Conservation (phyloP, 2,113 vertebrate genomes). For the Piliocolobus tephrosceles region DNA sequence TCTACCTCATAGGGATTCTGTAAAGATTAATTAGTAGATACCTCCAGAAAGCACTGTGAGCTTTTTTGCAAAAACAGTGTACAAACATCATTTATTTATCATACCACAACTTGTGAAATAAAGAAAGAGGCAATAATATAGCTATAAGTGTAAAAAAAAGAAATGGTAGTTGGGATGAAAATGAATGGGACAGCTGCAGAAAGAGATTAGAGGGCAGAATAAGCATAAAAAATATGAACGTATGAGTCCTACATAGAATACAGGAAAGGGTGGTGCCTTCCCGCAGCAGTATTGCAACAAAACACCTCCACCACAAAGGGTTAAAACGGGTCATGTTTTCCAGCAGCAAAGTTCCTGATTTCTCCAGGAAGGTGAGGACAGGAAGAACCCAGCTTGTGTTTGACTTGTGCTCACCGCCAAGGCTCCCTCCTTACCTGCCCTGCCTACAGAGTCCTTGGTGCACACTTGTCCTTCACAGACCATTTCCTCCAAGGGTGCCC, state of each 20-base stretch:
- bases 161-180: neutral
- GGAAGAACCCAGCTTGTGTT: neutral
- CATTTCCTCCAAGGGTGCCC: neutral
- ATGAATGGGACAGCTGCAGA: neutral
- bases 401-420: neutral
- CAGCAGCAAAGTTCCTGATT: neutral
- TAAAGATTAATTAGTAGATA: constrained; percentile 71
- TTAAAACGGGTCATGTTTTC: neutral
- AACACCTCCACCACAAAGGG: neutral
- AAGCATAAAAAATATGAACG: neutral
- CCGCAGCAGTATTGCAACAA: neutral
- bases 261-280: neutral
- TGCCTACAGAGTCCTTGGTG: neutral
- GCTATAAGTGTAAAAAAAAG: neutral
- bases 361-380: neutral
- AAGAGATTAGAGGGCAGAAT: neutral
- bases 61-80: neutral
- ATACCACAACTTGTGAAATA: neutral
- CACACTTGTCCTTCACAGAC: constrained; percentile 35
- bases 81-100: neutral
- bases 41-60: neutral
- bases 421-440: neutral
- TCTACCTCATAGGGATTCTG: constrained; percentile 12
- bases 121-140: neutral
- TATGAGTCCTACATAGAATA: neutral